phyloP scores from a whole-genome alignment of 2,797 vertebrate genomes.

The Callimico goeldii region DNA sequence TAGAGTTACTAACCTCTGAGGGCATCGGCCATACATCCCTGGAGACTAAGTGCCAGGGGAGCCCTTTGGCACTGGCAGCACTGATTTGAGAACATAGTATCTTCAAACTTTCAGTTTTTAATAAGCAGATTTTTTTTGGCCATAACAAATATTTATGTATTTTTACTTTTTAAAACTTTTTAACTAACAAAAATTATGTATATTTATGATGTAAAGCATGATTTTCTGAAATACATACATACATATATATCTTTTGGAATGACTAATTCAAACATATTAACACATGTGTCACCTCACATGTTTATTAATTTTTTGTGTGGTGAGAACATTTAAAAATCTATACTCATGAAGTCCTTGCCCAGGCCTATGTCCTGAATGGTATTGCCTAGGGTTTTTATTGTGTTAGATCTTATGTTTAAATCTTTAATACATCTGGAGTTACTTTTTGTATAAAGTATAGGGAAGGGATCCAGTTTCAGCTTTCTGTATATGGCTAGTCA shows the following conservation, averaged over 20 bases:
- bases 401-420: too few species aligned
- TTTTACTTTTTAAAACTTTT: background rate
- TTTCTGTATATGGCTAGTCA: too few species aligned
- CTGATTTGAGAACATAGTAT: background rate
- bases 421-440: too few species aligned
- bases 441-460: too few species aligned
- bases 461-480: too few species aligned
- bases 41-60: background rate
- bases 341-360: too few species aligned
- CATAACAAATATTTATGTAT: background rate
- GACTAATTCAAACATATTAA: background rate
- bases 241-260: background rate
- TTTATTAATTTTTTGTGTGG: background rate
- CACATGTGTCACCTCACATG: background rate
- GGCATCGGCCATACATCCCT: background rate
- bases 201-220: background rate
- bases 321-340: background rate
- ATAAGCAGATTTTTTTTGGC: background rate
- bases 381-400: too few species aligned
- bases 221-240: background rate
- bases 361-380: too few species aligned
- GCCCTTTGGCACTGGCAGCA: accelerated
- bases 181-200: background rate
- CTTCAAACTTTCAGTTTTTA: background rate
- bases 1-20: background rate